phyloP scores from a whole-genome alignment of 2,113 vertebrate genomes.

The Nesospiza acunhae region DNA sequence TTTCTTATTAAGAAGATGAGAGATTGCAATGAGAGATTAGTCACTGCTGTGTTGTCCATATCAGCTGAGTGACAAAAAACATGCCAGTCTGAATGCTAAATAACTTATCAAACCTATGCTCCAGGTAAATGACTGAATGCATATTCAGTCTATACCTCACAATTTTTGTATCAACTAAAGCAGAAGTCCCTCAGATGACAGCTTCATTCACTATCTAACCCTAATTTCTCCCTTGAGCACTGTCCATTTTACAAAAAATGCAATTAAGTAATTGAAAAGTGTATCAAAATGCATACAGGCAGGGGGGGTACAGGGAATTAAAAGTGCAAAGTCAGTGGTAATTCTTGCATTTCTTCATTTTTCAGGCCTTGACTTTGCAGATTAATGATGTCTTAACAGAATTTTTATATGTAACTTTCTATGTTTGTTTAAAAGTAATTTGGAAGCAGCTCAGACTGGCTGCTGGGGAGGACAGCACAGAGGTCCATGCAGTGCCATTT shows the following conservation, averaged over 20 bases:
- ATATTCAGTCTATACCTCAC: neutral
- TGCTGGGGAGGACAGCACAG: neutral
- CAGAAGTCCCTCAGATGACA: neutral
- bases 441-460: neutral
- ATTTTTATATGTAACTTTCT: neutral
- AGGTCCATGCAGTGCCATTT: neutral
- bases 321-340: neutral
- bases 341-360: slow-evolving; percentile 12
- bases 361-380: neutral
- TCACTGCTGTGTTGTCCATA: neutral
- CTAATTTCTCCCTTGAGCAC: neutral
- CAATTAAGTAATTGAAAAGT: slow-evolving; percentile 20
- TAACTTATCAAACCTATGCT: neutral
- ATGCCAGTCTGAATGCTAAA: neutral
- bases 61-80: neutral
- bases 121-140: neutral
- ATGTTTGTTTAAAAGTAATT: neutral
- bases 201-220: neutral
- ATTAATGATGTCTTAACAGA: neutral
- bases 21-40: neutral
- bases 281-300: neutral
- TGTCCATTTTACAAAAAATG: neutral
- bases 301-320: neutral
- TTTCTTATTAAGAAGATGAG: neutral
- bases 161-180: neutral